A percentile compares a stretch with the other conserved stretches of the same genome.
These are phyloP conservation scores for Plagodis dolabraria DNA, from an alignment of 2,888 invertebrate species.

Conservation along the genomic window DNA sequence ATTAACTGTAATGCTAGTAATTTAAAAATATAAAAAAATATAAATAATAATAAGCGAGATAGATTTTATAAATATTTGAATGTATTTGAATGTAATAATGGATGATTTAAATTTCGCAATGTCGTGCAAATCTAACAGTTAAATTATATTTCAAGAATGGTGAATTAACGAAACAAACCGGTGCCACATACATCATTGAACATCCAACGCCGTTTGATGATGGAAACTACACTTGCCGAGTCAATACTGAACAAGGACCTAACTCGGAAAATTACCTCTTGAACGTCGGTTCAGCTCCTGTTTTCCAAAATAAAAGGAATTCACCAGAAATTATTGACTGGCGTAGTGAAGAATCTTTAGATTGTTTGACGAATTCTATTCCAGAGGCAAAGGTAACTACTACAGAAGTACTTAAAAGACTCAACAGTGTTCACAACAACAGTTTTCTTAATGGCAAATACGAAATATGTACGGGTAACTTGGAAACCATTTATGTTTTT, in stretches of 20 bases:
- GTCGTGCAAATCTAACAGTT: not conserved
- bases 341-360: conserved; percentile 11
- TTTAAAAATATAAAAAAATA: too few relatives aligned
- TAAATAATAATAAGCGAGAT: too few relatives aligned
- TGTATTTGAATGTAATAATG: too few relatives aligned
- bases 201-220: conserved; percentile 18
- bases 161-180: conserved; percentile 1
- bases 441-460: too few relatives aligned
- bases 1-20: too few relatives aligned
- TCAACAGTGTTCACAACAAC: too few relatives aligned
- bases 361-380: conserved; percentile 27
- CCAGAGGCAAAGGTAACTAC: conserved; percentile 26
- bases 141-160: conserved; percentile 13
- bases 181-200: conserved; percentile 18
- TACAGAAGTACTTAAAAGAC: too few relatives aligned
- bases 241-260: conserved; percentile 28
- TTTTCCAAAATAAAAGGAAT: conserved; percentile 8
- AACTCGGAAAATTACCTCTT: conserved; percentile 29
- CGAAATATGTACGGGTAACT: too few relatives aligned
- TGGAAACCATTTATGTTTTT: too few relatives aligned
- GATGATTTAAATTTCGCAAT: not conserved
- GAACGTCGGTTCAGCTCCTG: conserved; percentile 30
- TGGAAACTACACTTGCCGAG: conserved; percentile 38
- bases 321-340: conserved; percentile 7
- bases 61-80: too few relatives aligned